phyloP scores from a whole-genome alignment of 1,140 invertebrate genomes.

The Lamellibrachia luymesi region DNA sequence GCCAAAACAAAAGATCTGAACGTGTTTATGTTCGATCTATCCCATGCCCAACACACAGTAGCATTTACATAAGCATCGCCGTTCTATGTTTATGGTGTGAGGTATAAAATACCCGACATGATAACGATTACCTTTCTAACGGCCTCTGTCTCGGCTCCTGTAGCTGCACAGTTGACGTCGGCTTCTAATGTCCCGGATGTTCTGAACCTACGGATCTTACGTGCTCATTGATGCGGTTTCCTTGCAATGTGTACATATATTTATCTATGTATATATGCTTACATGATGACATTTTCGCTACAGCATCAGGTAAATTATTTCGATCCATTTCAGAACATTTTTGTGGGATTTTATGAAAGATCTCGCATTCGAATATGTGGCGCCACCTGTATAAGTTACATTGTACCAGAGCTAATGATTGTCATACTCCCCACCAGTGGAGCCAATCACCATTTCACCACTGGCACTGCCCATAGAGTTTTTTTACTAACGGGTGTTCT shows the following conservation, averaged over 20 bases:
- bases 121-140: too few relatives aligned
- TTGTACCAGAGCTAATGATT: too few relatives aligned
- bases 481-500: too few relatives aligned
- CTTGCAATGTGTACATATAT: not conserved
- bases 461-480: too few relatives aligned
- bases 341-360: not conserved
- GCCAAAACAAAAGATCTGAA: not conserved
- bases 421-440: too few relatives aligned
- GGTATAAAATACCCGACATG: not conserved
- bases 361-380: not conserved
- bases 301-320: not conserved
- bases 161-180: not conserved
- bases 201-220: not conserved
- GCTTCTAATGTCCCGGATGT: not conserved
- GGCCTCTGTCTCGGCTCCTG: too few relatives aligned
- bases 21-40: not conserved
- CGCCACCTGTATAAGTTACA: not conserved
- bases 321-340: not conserved
- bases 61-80: not conserved
- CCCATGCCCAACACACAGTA: not conserved
- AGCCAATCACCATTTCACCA: too few relatives aligned
- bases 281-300: not conserved
- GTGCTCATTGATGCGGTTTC: not conserved
- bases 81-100: not conserved
- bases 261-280: not conserved